These are phyloP conservation scores for Dermatophagoides farinae DNA, from an alignment of 1,140 invertebrate genomes.

Conservation along the genomic window DNA sequence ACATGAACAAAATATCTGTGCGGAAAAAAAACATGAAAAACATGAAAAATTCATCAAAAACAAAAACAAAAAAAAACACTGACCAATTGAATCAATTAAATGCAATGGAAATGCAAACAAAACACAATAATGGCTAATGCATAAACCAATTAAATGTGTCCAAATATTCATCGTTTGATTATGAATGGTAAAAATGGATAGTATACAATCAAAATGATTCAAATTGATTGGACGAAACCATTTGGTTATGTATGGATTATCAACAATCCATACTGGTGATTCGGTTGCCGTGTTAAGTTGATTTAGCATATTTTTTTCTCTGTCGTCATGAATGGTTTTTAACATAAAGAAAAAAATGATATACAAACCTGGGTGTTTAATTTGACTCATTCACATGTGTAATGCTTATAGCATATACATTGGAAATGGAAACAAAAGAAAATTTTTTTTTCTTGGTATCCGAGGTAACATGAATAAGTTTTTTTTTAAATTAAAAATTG, in stretches of 20 bases:
- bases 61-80: not conserved
- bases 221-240: not conserved
- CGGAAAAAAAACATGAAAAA: too few species aligned
- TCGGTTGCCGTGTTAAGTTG: not conserved
- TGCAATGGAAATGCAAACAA: not conserved
- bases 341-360: too few species aligned
- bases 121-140: not conserved
- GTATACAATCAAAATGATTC: not conserved
- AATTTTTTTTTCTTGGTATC: too few species aligned
- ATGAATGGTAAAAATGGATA: not conserved
- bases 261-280: not conserved
- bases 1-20: not conserved
- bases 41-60: not conserved
- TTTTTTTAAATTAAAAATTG: too few species aligned
- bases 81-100: not conserved
- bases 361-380: too few species aligned
- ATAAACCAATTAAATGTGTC: not conserved
- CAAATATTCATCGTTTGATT: slow-evolving; percentile 3
- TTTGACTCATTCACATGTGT: too few species aligned
- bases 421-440: too few species aligned
- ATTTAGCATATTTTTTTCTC: too few species aligned
- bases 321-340: too few species aligned
- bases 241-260: not conserved
- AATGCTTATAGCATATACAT: too few species aligned
- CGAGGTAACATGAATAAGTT: too few species aligned